Evolutionary conservation across 1,140 invertebrate genomes (phyloP), one percentile per base, ranked within the genome.

Genomic region (Doryteuthis pealeii): DNA sequence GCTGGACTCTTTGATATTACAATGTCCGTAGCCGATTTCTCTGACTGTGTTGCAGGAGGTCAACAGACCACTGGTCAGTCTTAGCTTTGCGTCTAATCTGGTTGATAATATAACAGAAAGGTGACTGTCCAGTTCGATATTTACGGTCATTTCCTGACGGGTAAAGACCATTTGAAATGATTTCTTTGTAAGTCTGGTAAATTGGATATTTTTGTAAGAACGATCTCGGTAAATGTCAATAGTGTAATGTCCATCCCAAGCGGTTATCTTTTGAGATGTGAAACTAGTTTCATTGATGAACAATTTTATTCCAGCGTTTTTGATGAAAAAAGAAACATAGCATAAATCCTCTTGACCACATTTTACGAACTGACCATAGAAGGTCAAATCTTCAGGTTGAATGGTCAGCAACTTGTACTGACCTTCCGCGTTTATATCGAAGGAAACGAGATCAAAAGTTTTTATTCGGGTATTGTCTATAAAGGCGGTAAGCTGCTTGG

Each of bases 11-110:
- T 76, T 67, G 14, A 70, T 68, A 30, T 69, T 68, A 54, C 62
- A 43, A 28, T 75, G 76, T 26, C 43, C 26, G 30, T 72, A 69
- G 45, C 67, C 43, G 26, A 80, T 74, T 15, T 45, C 65, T n/a
- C 69, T 54, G 28, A 62, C 68, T 6, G 79, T 80, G 67, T 80
- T 74, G 54, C 79, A 80, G 6, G 76, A 78, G 58, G 77, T 67
- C 43, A 80, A 28, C 30, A 80, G 28, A 72, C 79, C 79, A 5
- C 49, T 62, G 1, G 58, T 26, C 22, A 26, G 5, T 26, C 28
- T 62, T 30, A 5, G 28, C 6, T 6, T 30, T 62, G 28, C 28
- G 5, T 62, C 22, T 5, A 30, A 15, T 30, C 3, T 62, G 3
- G 22, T 62, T 30, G 28, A 30, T 26, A 62, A 62, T 6, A 62